These are phyloP conservation scores for Onychorhynchus coronatus DNA, from an alignment of 2,113 vertebrate species.

Conservation along the genomic window DNA sequence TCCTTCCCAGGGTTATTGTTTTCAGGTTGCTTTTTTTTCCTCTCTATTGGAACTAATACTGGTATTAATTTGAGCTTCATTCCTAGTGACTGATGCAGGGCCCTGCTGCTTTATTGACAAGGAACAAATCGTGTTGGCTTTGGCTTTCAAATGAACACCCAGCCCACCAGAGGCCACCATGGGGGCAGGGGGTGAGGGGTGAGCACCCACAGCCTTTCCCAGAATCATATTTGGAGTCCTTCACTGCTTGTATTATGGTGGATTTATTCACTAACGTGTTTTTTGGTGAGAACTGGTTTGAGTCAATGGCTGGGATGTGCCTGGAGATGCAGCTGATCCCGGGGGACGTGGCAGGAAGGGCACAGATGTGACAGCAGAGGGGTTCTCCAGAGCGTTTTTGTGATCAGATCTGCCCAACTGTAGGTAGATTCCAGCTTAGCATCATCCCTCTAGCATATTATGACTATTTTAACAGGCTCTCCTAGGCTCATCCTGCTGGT, in stretches of 20 bases:
- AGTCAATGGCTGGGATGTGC: neutral
- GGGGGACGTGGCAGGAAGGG: neutral
- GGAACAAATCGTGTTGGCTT: neutral
- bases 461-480: neutral
- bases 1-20: neutral
- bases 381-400: neutral
- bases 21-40: neutral
- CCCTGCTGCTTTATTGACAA: neutral
- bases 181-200: neutral
- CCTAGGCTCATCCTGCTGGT: neutral
- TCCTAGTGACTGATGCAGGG: neutral
- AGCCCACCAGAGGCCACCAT: neutral
- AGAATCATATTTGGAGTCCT: neutral
- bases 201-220: neutral
- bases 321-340: neutral
- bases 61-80: slow-evolving; percentile 2
- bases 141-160: neutral
- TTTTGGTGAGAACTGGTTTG: neutral
- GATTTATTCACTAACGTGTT: neutral
- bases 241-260: neutral
- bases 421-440: neutral
- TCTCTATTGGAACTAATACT: neutral
- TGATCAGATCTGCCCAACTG: neutral
- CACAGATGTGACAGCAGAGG: neutral
- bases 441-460: neutral